These are phyloP conservation scores for Heliangelus exortis DNA, from an alignment of 2,797 vertebrate species.

Conservation along the genomic window DNA sequence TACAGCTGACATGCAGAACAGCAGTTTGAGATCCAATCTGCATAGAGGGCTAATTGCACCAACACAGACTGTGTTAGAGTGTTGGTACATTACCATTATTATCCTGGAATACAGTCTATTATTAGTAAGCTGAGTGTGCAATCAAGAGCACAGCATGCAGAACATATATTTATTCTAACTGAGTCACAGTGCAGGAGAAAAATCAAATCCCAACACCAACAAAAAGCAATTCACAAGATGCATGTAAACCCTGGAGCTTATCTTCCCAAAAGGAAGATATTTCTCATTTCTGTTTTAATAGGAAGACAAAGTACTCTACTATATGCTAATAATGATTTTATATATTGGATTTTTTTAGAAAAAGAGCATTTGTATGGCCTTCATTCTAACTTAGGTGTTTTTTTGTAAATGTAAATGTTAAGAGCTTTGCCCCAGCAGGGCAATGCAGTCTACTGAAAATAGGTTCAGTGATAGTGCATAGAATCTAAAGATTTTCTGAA, in stretches of 20 bases:
- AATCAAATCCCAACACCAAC: neutral
- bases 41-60: neutral
- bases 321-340: neutral
- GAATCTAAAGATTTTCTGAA: neutral
- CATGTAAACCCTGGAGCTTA: neutral
- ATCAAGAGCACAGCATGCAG: constrained; percentile 25
- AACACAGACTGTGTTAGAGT: neutral
- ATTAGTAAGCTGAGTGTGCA: neutral
- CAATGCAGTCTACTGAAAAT: neutral
- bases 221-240: neutral
- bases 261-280: neutral
- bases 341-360: neutral
- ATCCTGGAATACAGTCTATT: neutral
- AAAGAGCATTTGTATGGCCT: neutral
- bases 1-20: neutral
- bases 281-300: constrained; percentile 15
- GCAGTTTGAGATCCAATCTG: neutral
- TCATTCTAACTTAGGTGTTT: neutral
- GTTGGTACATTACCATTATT: neutral
- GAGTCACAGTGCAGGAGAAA: neutral
- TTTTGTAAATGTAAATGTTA: constrained; percentile 5
- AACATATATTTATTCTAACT: constrained; percentile 13
- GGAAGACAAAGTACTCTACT: neutral
- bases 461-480: neutral
- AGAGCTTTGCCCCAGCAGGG: neutral